These are phyloP conservation scores for Syrphus vitripennis DNA, from an alignment of 2,888 invertebrate genomes.

Conservation along the genomic window DNA sequence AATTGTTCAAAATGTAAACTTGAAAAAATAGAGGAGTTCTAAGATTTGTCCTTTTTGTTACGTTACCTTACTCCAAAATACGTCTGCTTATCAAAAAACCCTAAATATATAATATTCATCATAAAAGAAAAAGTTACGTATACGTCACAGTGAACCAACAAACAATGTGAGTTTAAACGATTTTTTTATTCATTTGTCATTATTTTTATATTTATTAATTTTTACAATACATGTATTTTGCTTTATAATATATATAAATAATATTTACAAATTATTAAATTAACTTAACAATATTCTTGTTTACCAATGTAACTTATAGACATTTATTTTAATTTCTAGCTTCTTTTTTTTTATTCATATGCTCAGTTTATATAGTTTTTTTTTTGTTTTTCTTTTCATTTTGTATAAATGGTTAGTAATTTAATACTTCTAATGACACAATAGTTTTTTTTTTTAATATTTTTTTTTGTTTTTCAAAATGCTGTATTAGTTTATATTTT, in stretches of 20 bases:
- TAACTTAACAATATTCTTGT: constrained; percentile 67
- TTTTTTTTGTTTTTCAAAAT: constrained; percentile 9
- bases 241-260: constrained; percentile 73
- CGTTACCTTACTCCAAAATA: too few species aligned
- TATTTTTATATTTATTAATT: constrained; percentile 54
- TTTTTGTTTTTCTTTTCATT: constrained; percentile 21
- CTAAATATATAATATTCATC: background rate
- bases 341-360: constrained; percentile 53
- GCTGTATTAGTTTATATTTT: constrained; percentile 9
- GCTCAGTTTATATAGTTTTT: constrained; percentile 43
- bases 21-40: too few species aligned
- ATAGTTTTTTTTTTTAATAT: constrained; percentile 19
- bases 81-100: too few species aligned
- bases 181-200: constrained; percentile 25
- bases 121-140: background rate
- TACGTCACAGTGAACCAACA: background rate
- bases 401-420: constrained; percentile 56
- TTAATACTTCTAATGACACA: constrained; percentile 43
- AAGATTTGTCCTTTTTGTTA: too few species aligned
- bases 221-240: constrained; percentile 75
- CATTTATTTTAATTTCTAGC: constrained; percentile 61
- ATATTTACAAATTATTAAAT: constrained; percentile 73
- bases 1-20: too few species aligned
- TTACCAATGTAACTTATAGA: constrained; percentile 54
- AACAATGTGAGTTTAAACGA: background rate